Conservation (phyloP, 1,140 invertebrate species). For the Rhagoletis zephyria region DNA sequence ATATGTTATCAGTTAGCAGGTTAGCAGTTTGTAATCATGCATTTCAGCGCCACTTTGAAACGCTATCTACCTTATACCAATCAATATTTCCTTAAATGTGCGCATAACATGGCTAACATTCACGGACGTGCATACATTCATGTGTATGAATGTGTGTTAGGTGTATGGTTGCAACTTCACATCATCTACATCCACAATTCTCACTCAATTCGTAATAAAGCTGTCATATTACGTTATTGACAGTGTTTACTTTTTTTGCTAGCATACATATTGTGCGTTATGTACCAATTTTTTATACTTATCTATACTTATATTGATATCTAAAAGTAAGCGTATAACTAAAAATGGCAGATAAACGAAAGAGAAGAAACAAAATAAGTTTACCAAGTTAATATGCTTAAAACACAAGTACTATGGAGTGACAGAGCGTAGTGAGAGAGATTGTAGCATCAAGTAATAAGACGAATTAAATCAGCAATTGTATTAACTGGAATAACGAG, state of each 20-base stretch:
- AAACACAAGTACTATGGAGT: not conserved
- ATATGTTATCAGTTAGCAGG: conserved; percentile 38
- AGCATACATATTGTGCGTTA: conserved; percentile 29
- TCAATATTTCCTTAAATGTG: not conserved
- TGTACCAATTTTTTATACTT: conserved; percentile 38
- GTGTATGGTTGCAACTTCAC: not conserved
- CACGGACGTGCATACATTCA: not conserved
- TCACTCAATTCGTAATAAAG: conserved; percentile 34
- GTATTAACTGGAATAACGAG: not conserved
- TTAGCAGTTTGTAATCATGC: conserved; percentile 39
- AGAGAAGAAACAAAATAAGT: not conserved
- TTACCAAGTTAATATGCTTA: conserved; percentile 30
- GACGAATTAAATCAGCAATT: not conserved
- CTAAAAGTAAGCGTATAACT: conserved; percentile 42
- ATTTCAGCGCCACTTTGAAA: not conserved
- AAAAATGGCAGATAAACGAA: conserved; percentile 5
- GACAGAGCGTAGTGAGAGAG: not conserved
- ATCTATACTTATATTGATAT: conserved; percentile 42
- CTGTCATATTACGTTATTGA: not conserved
- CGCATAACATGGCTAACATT: not conserved
- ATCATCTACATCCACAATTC: not conserved
- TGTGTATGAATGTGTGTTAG: not conserved
- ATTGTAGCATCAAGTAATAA: not conserved
- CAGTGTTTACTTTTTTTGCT: conserved; percentile 12
- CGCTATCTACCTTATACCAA: not conserved